A percentile compares a stretch with the other conserved stretches of the same genome.
Conservation (phyloP, 2,797 vertebrate species). For the Platyrinchus mystaceus region DNA sequence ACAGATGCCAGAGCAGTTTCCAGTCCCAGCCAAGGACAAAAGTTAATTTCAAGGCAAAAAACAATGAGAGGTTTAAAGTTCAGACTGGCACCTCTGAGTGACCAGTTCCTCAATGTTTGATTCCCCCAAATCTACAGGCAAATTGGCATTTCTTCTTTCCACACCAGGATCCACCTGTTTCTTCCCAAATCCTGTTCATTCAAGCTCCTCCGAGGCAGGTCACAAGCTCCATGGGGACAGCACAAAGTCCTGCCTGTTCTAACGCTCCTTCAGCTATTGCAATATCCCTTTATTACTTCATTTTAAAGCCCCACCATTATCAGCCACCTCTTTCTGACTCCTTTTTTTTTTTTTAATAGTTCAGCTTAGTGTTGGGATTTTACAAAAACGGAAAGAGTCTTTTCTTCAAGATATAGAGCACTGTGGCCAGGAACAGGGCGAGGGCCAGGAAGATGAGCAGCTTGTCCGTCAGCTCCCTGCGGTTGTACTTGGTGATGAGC, state of each 20-base stretch:
- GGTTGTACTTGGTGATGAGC: constrained; percentile 97
- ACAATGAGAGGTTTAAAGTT: background rate
- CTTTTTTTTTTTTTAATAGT: background rate
- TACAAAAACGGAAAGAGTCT: constrained; percentile 93
- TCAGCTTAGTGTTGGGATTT: background rate
- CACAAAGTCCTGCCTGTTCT: background rate
- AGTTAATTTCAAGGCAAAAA: background rate
- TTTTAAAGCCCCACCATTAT: background rate
- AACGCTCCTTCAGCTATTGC: background rate
- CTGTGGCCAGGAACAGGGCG: constrained; percentile 92
- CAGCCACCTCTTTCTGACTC: background rate
- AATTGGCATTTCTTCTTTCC: background rate
- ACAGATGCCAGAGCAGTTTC: background rate
- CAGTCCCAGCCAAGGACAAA: background rate
- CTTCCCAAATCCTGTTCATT: background rate
- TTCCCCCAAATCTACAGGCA: background rate
- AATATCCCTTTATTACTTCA: background rate
- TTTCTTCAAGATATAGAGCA: constrained; percentile 97
- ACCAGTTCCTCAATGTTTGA: background rate
- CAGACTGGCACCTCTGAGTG: background rate
- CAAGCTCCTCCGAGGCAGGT: background rate
- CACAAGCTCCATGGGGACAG: background rate
- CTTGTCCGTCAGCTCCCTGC: constrained; percentile 93
- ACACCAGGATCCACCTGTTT: background rate
- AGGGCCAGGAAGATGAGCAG: constrained; percentile 95